Conservation (phyloP, 2,888 invertebrate genomes). For the Hyalella azteca region DNA sequence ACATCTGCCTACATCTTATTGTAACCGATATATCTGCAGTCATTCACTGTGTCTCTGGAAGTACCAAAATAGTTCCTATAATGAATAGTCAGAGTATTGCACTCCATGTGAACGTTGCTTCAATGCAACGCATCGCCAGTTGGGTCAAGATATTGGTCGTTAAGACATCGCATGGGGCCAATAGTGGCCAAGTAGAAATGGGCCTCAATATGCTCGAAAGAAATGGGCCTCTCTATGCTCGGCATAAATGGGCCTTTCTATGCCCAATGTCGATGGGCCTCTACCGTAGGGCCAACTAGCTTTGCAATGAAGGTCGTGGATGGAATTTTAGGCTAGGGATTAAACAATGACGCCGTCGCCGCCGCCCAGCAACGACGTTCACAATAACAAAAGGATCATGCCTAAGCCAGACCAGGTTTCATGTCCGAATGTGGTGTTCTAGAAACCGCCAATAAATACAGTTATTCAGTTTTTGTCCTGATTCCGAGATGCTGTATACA, state of each 20-base stretch:
- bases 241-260: too few relatives aligned
- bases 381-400: not conserved
- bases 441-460: not conserved
- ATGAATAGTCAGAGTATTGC: too few relatives aligned
- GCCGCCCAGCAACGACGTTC: not conserved
- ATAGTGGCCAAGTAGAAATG: too few relatives aligned
- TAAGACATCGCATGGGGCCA: not conserved
- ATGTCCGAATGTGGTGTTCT: not conserved
- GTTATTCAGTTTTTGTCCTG: not conserved
- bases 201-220: too few relatives aligned
- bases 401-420: not conserved
- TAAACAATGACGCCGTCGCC: not conserved
- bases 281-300: not conserved
- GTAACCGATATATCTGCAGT: too few relatives aligned
- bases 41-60: too few relatives aligned
- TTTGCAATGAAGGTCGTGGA: not conserved
- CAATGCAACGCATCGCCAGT: constrained; percentile 17
- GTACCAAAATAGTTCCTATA: too few relatives aligned
- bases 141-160: not conserved
- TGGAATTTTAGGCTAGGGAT: not conserved
- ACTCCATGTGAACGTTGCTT: too few relatives aligned
- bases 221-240: too few relatives aligned
- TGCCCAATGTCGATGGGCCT: not conserved
- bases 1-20: too few relatives aligned
- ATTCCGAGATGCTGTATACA: not conserved